A percentile compares a stretch with the other conserved stretches of the same genome.
phyloP scores from a whole-genome alignment of 2,113 vertebrate genomes.

The Natator depressus region DNA sequence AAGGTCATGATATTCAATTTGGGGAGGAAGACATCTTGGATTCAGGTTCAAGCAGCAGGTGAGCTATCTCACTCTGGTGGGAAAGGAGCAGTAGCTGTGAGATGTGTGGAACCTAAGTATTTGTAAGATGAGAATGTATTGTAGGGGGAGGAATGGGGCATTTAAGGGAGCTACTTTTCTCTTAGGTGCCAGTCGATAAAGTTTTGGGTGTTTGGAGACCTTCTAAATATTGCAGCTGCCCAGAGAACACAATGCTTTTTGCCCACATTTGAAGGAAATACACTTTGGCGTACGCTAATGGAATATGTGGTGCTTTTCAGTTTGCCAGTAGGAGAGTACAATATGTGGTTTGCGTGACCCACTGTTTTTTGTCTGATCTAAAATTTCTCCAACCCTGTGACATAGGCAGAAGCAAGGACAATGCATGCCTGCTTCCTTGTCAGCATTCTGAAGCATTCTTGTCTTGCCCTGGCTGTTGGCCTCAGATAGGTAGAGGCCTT shows the following conservation, averaged over 20 bases:
- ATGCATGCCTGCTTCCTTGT: background rate
- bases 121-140: background rate
- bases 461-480: background rate
- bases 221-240: background rate
- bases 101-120: background rate
- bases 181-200: background rate
- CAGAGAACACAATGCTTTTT: background rate
- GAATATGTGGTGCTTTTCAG: background rate
- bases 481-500: background rate
- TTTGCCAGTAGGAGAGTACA: background rate
- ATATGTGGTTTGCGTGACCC: background rate
- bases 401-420: background rate
- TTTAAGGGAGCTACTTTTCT: background rate
- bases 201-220: background rate
- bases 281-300: background rate
- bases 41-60: background rate
- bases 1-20: accelerated
- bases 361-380: background rate
- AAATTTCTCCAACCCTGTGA: background rate
- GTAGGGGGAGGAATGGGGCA: background rate
- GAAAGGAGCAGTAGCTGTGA: background rate
- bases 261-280: background rate
- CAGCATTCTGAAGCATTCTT: background rate
- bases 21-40: background rate
- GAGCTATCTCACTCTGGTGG: accelerated